phyloP scores from a whole-genome alignment of 37 sponge, comb jelly and placozoan genomes.

The Aplysina aerophoba region DNA sequence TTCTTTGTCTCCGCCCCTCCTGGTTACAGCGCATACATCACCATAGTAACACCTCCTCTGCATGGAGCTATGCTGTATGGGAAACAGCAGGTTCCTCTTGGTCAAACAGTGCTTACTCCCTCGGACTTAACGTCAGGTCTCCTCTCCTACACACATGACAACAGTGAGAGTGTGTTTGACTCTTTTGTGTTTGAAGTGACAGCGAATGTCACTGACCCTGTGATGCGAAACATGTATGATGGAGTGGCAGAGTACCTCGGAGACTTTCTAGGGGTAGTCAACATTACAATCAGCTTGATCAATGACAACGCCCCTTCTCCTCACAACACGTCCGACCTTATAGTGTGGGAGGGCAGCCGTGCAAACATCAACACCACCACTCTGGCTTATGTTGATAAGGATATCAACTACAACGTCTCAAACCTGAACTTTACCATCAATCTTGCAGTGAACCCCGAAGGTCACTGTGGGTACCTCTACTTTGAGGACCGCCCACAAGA shows the following conservation, averaged over 20 bases:
- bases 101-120: background rate
- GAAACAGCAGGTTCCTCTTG: background rate
- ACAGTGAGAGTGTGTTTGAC: slow-evolving; percentile 26
- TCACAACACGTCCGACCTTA: background rate
- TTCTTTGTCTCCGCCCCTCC: slow-evolving; percentile 42
- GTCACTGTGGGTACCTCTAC: slow-evolving; percentile 40
- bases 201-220: background rate
- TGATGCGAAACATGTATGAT: background rate
- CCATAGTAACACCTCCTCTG: background rate
- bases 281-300: slow-evolving; percentile 46
- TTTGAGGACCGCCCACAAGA: background rate
- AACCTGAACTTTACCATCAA: slow-evolving; percentile 30
- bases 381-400: slow-evolving; percentile 38
- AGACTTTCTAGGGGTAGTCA: slow-evolving; percentile 30
- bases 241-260: background rate
- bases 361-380: background rate
- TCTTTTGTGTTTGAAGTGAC: slow-evolving; percentile 40
- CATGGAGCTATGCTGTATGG: slow-evolving; percentile 27
- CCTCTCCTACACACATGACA: slow-evolving; percentile 38
- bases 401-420: slow-evolving; percentile 2
- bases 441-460: background rate
- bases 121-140: background rate
- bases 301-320: slow-evolving; percentile 49
- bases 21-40: slow-evolving; percentile 30
- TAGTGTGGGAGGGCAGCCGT: slow-evolving; percentile 19